Base-by-base conservation (phyloP, 2,888 invertebrate species). In the Dendrolimus pini region DNA sequence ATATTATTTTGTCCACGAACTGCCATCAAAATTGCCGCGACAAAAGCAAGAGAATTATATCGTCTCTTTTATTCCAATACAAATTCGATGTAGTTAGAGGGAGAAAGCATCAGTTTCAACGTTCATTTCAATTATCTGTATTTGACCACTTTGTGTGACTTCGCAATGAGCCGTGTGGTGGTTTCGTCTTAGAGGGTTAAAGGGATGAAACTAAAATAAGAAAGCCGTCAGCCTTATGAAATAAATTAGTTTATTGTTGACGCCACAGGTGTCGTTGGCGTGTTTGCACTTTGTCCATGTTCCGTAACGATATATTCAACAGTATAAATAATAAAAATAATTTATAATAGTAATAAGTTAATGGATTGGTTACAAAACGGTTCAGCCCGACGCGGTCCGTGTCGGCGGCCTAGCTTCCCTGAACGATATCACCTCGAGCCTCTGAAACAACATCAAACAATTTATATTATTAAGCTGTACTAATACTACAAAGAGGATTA, bases 281-380 rank as follows among this genome's bases (percentile, higher is more conserved):
- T 70, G 70, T 61, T 60, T 74, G 77, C 74, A 74, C 75, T 75
- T 71, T 67, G 69, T 62, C 72, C 81, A 75, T 83, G 82, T 85
- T 82, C 80, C 83, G 81, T 85, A 83, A 85, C 83, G 78, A 81
- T 74, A 77, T 80, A 77, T 80, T 83, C 81, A 84, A 85, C 84
- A 83, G 86, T 89, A 87, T 86, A 90, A 89, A 89, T 89, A 90
- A 85, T 89, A 89, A 90, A 90, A 90, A 89, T 90, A 90, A 89
- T 88, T 89, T 89, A 88, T 86, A 85, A 78, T 84, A 85, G 80
- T 78, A 82, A 85, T 89, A 88, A 89, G 86, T 88, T 88, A 89
- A 89, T 89, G 89, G 87, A 82, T 83, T 85, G 83, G 84, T 87
- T 86, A 85, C 83, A 85, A 81, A 83, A 86, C 85, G 78, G 81